Conservation (phyloP, 1,140 invertebrate genomes). For the Euborellia annulipes region DNA sequence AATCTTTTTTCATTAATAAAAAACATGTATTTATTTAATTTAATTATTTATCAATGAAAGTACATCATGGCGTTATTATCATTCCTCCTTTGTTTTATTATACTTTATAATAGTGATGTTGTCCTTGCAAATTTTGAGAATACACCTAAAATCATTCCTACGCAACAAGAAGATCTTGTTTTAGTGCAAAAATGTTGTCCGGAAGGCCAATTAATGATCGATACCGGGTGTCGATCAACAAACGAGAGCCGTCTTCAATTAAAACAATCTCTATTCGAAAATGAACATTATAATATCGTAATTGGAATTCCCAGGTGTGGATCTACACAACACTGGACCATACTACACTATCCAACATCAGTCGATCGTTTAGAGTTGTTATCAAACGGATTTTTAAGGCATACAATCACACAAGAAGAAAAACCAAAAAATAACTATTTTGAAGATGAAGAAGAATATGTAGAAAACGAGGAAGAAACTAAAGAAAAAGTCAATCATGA, state of each 20-base stretch:
- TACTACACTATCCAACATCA: slow-evolving; percentile 44
- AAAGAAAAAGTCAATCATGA: slow-evolving; percentile 43
- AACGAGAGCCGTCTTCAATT: slow-evolving; percentile 29
- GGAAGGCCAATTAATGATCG: slow-evolving; percentile 47
- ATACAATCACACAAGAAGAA: slow-evolving; percentile 20
- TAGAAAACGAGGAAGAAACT: slow-evolving; percentile 28
- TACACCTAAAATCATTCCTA: not conserved
- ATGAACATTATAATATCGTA: slow-evolving; percentile 28
- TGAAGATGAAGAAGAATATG: slow-evolving; percentile 20
- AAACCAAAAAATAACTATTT: slow-evolving; percentile 11
- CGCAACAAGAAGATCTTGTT: slow-evolving; percentile 16
- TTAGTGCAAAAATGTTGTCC: slow-evolving; percentile 63
- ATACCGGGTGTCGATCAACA: slow-evolving; percentile 40
- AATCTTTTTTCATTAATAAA: too few relatives aligned
- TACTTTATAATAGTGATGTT: too few relatives aligned
- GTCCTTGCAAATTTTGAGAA: not conserved
- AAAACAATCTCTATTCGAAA: slow-evolving; percentile 4
- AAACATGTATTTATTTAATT: too few relatives aligned
- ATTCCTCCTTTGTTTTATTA: too few relatives aligned
- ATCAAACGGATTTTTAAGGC: slow-evolving; percentile 47
- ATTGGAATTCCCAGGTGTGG: slow-evolving; percentile 54
- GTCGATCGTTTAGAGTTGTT: slow-evolving; percentile 46
- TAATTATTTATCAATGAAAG: too few relatives aligned
- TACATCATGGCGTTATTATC: too few relatives aligned
- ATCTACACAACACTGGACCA: slow-evolving; percentile 46